These are phyloP conservation scores for Dyspetes luteomarginatus DNA, from an alignment of 2,888 invertebrate species.

Conservation along the genomic window DNA sequence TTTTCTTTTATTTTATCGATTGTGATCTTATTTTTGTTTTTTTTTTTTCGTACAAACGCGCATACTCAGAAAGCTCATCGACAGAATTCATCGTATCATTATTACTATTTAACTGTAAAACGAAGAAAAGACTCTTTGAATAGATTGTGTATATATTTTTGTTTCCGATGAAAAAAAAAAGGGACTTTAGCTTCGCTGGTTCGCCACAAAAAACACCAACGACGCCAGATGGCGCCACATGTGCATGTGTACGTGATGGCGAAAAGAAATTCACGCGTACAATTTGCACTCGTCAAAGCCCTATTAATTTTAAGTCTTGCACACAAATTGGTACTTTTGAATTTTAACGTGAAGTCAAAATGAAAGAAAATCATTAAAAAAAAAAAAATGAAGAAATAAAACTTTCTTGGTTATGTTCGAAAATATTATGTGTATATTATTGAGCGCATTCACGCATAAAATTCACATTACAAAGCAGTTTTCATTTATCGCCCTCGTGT, in stretches of 20 bases:
- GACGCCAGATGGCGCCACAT: no score
- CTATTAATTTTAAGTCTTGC: neutral
- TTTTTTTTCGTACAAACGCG: neutral
- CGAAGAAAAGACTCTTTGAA: neutral
- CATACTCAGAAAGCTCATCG: slow-evolving; percentile 23
- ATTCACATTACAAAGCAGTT: slow-evolving; percentile 53
- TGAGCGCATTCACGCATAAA: neutral
- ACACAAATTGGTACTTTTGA: neutral
- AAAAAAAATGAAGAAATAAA: neutral
- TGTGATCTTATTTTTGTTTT: neutral
- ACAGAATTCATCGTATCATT: slow-evolving; percentile 41
- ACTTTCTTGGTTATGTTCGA: neutral
- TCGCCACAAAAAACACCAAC: slow-evolving; percentile 7
- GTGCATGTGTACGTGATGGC: neutral
- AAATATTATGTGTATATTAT: neutral
- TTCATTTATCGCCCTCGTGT: slow-evolving; percentile 67
- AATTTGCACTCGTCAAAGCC: neutral
- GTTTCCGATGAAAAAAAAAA: slow-evolving; percentile 45
- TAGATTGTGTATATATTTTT: slow-evolving; percentile 26
- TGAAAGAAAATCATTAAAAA: neutral
- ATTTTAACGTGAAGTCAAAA: neutral
- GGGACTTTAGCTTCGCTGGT: slow-evolving; percentile 27
- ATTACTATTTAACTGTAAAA: neutral
- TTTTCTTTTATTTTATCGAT: neutral
- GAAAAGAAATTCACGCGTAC: neutral